Evolutionary conservation across 2,797 vertebrate species (phyloP).

Genomic region (Stomatorhinus walkeri): DNA sequence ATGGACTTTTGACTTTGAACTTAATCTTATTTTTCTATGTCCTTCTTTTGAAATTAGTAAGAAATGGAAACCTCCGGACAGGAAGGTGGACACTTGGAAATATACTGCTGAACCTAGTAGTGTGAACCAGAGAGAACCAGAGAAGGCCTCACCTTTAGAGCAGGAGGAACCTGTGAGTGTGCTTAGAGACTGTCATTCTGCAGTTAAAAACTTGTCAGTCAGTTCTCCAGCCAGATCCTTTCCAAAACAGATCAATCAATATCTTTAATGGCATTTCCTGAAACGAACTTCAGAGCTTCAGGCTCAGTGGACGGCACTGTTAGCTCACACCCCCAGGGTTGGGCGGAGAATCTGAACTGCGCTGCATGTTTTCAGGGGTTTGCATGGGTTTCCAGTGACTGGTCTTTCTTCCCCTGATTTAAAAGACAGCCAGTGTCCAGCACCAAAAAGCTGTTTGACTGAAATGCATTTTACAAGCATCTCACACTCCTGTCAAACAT

Average conservation of each 20-base stretch:
- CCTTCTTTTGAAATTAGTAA: constrained; percentile 54
- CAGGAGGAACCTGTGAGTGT: constrained; percentile 59
- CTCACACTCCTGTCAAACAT: not conserved
- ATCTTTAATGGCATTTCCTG: not conserved
- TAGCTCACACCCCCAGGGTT: not conserved
- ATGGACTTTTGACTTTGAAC: not conserved
- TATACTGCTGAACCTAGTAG: constrained; percentile 79
- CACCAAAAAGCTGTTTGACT: not conserved
- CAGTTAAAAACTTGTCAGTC: not conserved
- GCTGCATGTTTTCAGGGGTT: not conserved
- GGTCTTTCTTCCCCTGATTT: not conserved
- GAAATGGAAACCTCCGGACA: constrained; percentile 76
- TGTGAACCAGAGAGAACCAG: constrained; percentile 80
- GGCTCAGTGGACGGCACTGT: not conserved
- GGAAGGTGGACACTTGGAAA: constrained; percentile 77
- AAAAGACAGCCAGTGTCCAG: not conserved
- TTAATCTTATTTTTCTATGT: constrained; percentile 5
- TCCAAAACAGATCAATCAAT: not conserved
- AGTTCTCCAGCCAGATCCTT: not conserved
- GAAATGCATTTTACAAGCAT: not conserved
- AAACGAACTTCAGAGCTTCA: not conserved
- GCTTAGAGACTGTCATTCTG: not conserved
- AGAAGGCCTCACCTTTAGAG: constrained; percentile 76
- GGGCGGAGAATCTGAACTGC: not conserved
- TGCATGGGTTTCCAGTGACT: not conserved